These are phyloP conservation scores for Microchrysa polita DNA, from an alignment of 2,888 invertebrate genomes.

Conservation along the genomic window DNA sequence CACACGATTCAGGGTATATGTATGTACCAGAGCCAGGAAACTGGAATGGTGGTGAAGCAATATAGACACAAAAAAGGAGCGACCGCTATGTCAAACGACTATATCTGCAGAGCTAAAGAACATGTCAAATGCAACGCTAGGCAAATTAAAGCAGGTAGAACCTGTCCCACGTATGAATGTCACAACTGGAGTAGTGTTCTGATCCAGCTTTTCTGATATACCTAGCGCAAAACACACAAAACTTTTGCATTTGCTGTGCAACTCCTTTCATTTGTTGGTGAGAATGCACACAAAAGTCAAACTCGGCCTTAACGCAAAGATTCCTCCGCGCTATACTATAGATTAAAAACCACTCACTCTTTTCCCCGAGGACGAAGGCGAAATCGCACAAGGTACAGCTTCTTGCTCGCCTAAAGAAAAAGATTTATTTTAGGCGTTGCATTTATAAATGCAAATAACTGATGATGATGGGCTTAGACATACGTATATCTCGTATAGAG, in stretches of 20 bases:
- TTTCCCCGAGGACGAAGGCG: constrained; percentile 33
- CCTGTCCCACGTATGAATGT: constrained; percentile 25
- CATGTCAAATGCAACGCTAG: constrained; percentile 22
- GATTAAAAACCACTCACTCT: constrained; percentile 47
- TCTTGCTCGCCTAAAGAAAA: constrained; percentile 46
- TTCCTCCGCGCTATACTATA: constrained; percentile 41
- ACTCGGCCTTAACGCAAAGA: constrained; percentile 20
- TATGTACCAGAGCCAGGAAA: not conserved
- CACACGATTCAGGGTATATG: constrained; percentile 21
- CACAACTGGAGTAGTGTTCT: constrained; percentile 14
- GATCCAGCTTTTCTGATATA: not conserved
- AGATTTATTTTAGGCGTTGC: constrained; percentile 47
- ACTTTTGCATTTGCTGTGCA: not conserved
- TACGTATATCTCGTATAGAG: not conserved
- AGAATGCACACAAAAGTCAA: constrained; percentile 22
- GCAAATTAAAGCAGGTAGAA: constrained; percentile 41
- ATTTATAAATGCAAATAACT: constrained; percentile 49
- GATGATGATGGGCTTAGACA: constrained; percentile 29
- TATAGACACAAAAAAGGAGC: constrained; percentile 32
- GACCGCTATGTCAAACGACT: constrained; percentile 11
- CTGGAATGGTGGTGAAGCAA: not conserved
- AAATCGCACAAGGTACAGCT: constrained; percentile 44
- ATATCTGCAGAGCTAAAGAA: not conserved
- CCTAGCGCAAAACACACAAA: not conserved
- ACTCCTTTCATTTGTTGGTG: constrained; percentile 16